Base-by-base conservation (phyloP, 2,113 vertebrate genomes). In the Trachemys scripta region DNA sequence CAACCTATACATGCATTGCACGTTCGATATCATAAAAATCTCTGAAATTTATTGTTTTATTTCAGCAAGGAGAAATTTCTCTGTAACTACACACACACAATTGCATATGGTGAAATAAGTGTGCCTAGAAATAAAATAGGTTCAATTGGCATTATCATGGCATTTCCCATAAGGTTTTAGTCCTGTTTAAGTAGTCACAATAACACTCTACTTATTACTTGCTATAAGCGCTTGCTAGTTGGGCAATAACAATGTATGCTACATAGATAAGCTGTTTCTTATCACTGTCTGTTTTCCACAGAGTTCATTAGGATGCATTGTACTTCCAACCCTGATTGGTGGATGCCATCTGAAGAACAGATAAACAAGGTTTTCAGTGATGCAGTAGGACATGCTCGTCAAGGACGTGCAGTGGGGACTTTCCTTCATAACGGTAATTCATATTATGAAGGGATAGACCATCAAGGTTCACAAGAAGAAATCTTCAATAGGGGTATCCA, bases 241-340 rank as follows among this genome's bases (percentile, higher is more conserved):
- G 81, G 69, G 72, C 17, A 4, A 9, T 42, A 84, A 25, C 12
- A 0, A 79, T 80, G 24, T 85, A 8, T 80, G 72, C 93, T 85
- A 69, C 93, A 88, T 93, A 96, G 96, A 85, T 92, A 94, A 95
- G 90, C 76, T 96, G 85, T 38, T 80, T 69, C 93, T 86, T 49
- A 69, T 79, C 87, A 82, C 92, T 97, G 53, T 94, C 0, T 97
- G 53, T 98, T 76, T 97, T 91, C 85, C 85, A 80, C 98, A 99
- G 99, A 99, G 98, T 99, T 99, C 98, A 99, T 99, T 98, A 99
- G 99, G 98, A 99, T 99, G 99, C 99, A 99, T 89, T 99, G 99
- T 93, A 99, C 99, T 92, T 99, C 99, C 95, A 99, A 99, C 98
- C 99, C 99, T 0, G 99, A 99, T 98, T 99, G 99, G 99, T 99